Evolutionary conservation across 2,888 invertebrate species (phyloP).

Genomic region (Digitonthophagus gazella): DNA sequence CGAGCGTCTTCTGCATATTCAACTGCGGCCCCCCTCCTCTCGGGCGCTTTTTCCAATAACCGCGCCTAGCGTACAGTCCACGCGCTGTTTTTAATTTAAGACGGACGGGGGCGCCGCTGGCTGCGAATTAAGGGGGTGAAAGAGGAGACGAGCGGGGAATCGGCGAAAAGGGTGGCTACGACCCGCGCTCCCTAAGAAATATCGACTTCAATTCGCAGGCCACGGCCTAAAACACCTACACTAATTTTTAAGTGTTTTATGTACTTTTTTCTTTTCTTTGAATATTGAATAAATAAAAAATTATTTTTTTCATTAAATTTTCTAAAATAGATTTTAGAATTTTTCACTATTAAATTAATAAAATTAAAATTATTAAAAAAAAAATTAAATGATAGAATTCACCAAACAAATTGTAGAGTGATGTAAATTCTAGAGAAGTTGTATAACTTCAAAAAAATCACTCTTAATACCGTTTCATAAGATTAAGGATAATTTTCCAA

Average conservation of each 20-base stretch:
- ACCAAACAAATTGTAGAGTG: too few relatives aligned
- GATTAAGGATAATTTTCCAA: too few relatives aligned
- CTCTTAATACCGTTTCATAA: too few relatives aligned
- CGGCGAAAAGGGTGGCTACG: not conserved
- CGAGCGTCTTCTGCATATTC: conserved; percentile 4
- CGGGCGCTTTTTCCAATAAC: conserved; percentile 35
- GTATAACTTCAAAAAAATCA: too few relatives aligned
- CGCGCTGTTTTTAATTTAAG: conserved; percentile 44
- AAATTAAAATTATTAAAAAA: too few relatives aligned
- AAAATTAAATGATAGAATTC: too few relatives aligned
- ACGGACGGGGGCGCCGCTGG: conserved; percentile 39
- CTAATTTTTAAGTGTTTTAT: not conserved
- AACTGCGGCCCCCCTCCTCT: conserved; percentile 29
- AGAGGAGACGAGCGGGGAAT: conserved; percentile 11
- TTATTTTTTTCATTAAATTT: too few relatives aligned
- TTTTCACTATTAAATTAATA: too few relatives aligned
- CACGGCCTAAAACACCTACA: not conserved
- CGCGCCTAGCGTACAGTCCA: conserved; percentile 37
- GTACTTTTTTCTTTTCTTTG: too few relatives aligned
- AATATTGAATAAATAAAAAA: too few relatives aligned
- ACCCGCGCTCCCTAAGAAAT: conserved; percentile 32
- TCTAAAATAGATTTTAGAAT: too few relatives aligned
- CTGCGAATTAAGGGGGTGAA: conserved; percentile 26
- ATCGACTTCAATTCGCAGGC: conserved; percentile 38
- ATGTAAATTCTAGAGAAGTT: too few relatives aligned